phyloP scores from a whole-genome alignment of 2,888 invertebrate species.

The Pardosa pseudoannulata region DNA sequence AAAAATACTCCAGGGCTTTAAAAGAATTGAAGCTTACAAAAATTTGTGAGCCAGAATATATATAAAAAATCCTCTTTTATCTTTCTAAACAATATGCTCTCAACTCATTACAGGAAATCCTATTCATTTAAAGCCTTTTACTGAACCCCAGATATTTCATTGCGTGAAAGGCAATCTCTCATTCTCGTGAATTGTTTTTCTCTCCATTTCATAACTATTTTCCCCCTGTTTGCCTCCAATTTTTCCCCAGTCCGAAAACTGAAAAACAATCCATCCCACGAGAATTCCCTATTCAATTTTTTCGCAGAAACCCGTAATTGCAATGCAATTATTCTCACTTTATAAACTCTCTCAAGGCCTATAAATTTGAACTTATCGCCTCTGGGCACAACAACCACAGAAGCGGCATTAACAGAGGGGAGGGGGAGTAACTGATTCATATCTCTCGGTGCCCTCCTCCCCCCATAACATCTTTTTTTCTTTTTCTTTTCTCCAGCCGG shows the following conservation, averaged over 20 bases:
- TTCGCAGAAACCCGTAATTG: not conserved
- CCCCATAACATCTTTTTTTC: too few species aligned
- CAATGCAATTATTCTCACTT: not conserved
- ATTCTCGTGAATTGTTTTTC: too few species aligned
- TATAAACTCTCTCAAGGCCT: not conserved
- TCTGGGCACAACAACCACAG: not conserved
- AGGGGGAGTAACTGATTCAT: not conserved
- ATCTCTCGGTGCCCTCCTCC: not conserved
- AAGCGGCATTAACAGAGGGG: not conserved
- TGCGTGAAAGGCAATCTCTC: too few species aligned
- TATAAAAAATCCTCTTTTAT: too few species aligned
- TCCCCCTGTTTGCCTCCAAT: not conserved
- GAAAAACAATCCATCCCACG: not conserved
- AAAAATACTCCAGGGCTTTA: too few species aligned
- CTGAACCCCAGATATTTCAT: too few species aligned
- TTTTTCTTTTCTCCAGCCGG: not conserved
- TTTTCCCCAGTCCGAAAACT: not conserved
- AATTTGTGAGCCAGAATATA: too few species aligned
- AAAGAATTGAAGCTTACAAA: too few species aligned
- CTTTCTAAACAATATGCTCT: too few species aligned
- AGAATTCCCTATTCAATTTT: not conserved
- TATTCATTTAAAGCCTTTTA: too few species aligned
- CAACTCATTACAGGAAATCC: too few species aligned
- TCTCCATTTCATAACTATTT: too few species aligned
- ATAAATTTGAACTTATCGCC: not conserved